Base-by-base conservation (phyloP, 2,888 invertebrate genomes). In the Andrena dorsata region DNA sequence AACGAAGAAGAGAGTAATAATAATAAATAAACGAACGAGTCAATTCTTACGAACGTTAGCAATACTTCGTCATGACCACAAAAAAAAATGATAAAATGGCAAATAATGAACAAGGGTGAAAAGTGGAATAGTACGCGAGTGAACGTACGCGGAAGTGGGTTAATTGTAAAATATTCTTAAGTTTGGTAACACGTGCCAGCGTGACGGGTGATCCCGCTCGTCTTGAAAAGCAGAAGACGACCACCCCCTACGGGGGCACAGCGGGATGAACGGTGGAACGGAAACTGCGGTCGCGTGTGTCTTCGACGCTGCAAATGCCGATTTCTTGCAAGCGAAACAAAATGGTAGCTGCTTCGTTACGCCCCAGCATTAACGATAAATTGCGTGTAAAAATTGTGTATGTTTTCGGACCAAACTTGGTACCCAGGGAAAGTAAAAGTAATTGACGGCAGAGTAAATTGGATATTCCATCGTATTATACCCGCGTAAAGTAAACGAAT, bases 41-140 rank as follows among this genome's bases (percentile, higher is more conserved):
- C 91, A 91, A 91, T 91, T 91, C 88, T 89, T 88, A 87, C 81
- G 82, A 91, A 91, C 90, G 88, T 90, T 91, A 89, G 91, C 91
- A 91, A 91, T 91, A 91, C 88, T 89, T 84, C 71, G 83, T 88
- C 83, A 85, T 70, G 81, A 89, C 83, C 82, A 88, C 82, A 86
- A 86, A 76, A 68, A 64, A 65, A 65, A 75, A 82, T 58, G 80
- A 80, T 71, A 73, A 76, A 84, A 81, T 53, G 80, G 82, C 73
- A 73, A 83, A 70, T 82, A 79, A 87, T 65, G 53, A 77, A 41
- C 20, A 35, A 32, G n/a, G 47, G 58, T 56, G 68, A 68, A 63
- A 64, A 8, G 26, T 16, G 35, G 10, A 32, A 69, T 76, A 69
- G 58, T 82, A 79, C 65, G 74, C 73, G 72, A 60, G n/a, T 83